Evolutionary conservation across 92 coral and sea anemone genomes (phyloP).

Genomic region (Nematostella vectensis): DNA sequence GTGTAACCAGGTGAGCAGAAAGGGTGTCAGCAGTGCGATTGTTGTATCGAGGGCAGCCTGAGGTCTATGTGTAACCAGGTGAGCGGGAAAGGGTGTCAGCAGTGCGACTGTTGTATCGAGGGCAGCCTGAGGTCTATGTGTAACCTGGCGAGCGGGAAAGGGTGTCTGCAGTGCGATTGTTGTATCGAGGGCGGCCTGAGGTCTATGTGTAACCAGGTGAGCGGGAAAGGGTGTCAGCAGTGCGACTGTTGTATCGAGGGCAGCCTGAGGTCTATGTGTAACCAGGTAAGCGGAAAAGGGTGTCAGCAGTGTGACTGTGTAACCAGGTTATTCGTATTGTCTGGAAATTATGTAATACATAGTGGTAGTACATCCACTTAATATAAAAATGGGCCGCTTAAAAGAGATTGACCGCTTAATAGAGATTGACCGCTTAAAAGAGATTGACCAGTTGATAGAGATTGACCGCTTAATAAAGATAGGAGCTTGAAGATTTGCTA

Average conservation of each 20-base stretch:
- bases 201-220: conserved; percentile 73
- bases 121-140: conserved; percentile 46
- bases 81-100: conserved; percentile 50
- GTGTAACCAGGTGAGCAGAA: conserved; percentile 67
- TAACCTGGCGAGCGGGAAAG: conserved; percentile 79
- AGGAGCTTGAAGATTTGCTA: too few relatives aligned
- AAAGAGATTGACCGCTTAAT: too few relatives aligned
- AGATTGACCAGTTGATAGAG: too few relatives aligned
- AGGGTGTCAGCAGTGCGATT: conserved; percentile 57
- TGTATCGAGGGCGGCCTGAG: conserved; percentile 71
- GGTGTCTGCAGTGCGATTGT: conserved; percentile 89
- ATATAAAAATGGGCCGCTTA: too few relatives aligned
- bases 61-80: conserved; percentile 64
- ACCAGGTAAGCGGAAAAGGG: conserved; percentile 59
- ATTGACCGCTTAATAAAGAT: too few relatives aligned
- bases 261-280: conserved; percentile 54
- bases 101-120: conserved; percentile 77
- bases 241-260: conserved; percentile 92
- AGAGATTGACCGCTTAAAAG: too few relatives aligned
- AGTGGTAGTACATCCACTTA: too few relatives aligned
- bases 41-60: conserved; percentile 63
- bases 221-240: conserved; percentile 72
- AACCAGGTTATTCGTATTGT: too few relatives aligned
- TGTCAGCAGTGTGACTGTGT: too few relatives aligned
- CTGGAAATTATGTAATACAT: too few relatives aligned